A percentile compares a stretch with the other conserved stretches of the same genome.
Evolutionary conservation across 2,113 vertebrate species (phyloP).

Genomic region (Pantherophis guttatus): DNA sequence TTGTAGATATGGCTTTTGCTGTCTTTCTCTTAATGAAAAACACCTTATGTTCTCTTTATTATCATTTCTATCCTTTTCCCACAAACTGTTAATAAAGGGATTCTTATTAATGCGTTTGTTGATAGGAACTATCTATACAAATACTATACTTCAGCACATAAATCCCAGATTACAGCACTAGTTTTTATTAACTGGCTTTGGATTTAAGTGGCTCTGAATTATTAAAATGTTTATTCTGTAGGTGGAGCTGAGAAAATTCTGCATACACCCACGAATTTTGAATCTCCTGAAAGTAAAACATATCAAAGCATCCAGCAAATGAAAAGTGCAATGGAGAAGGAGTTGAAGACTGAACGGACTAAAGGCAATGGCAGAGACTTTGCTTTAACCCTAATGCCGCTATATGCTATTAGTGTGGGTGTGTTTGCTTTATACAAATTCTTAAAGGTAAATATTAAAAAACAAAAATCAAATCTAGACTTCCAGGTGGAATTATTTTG

Average conservation of each 20-base stretch:
- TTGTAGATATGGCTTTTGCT: background rate
- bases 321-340: slow-evolving; percentile 78
- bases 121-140: background rate
- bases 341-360: slow-evolving; percentile 74
- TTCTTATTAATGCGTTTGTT: background rate
- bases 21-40: background rate
- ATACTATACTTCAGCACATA: background rate
- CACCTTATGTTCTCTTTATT: background rate
- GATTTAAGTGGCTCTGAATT: background rate
- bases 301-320: slow-evolving; percentile 73
- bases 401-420: slow-evolving; percentile 81
- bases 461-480: background rate
- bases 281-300: slow-evolving; percentile 49
- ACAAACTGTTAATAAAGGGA: background rate
- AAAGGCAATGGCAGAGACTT: slow-evolving; percentile 75
- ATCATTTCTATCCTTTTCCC: background rate
- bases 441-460: slow-evolving; percentile 68
- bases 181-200: background rate
- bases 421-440: slow-evolving; percentile 84
- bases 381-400: slow-evolving; percentile 81
- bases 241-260: slow-evolving; percentile 6
- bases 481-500: background rate
- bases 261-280: slow-evolving; percentile 27
- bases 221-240: background rate
- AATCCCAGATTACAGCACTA: background rate